Percentiles rank a stretch among this genome's conserved stretches.
Conservation (phyloP, 2,113 vertebrate genomes). For the Coptodon bakossiorum region DNA sequence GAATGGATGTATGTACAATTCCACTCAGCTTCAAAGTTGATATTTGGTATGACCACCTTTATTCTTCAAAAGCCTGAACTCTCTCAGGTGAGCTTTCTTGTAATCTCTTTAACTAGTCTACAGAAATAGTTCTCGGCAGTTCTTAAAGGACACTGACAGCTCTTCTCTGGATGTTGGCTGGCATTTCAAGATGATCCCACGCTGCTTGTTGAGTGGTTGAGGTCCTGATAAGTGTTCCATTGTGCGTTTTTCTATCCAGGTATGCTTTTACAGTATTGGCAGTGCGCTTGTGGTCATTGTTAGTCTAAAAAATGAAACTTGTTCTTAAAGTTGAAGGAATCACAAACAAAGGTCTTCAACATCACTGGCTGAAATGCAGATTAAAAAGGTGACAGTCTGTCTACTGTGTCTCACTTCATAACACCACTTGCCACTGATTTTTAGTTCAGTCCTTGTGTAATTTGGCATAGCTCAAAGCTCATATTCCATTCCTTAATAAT, state of each 20-base stretch:
- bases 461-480: not conserved
- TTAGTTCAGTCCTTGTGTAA: not conserved
- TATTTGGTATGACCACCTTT: not conserved
- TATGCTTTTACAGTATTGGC: not conserved
- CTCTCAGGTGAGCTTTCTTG: not conserved
- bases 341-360: not conserved
- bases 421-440: not conserved
- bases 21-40: not conserved
- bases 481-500: not conserved
- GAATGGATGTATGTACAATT: fast-evolving
- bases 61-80: not conserved
- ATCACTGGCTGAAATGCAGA: not conserved
- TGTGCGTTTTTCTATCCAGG: not conserved
- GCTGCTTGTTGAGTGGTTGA: not conserved
- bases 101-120: not conserved
- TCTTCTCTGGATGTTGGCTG: not conserved
- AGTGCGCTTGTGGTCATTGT: not conserved
- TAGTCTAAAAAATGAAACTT: not conserved
- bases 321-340: not conserved
- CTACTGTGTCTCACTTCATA: not conserved
- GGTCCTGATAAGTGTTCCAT: not conserved
- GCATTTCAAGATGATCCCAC: not conserved
- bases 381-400: not conserved
- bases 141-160: not conserved
- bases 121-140: not conserved